Percentiles rank a stretch among this genome's conserved stretches.
These are phyloP conservation scores for Enhydra lutris DNA, from an alignment of 2,113 vertebrate genomes.

Conservation along the genomic window DNA sequence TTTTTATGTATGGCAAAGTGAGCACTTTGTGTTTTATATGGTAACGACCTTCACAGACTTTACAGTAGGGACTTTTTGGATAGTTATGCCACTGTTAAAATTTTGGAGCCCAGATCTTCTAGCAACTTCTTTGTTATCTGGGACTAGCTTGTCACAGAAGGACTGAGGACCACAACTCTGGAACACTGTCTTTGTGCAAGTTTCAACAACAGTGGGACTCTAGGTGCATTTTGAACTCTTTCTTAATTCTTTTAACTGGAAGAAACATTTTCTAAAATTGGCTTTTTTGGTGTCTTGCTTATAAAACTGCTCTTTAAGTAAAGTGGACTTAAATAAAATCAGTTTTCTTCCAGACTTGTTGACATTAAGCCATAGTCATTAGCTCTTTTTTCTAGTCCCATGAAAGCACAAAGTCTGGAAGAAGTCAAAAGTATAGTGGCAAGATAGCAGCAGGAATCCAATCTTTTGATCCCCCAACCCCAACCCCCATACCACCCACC, in stretches of 20 bases:
- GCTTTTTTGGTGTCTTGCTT: background rate
- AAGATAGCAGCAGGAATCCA: background rate
- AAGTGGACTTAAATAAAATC: background rate
- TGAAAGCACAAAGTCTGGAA: background rate
- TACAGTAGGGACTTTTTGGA: background rate
- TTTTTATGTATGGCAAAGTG: background rate
- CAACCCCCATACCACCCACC: rapidly evolving
- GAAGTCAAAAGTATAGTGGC: background rate
- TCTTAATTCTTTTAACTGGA: background rate
- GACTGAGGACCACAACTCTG: background rate
- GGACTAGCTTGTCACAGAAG: background rate
- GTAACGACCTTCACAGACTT: background rate
- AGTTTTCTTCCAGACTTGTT: background rate
- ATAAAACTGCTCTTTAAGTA: background rate
- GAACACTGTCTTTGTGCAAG: background rate
- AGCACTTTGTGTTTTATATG: background rate
- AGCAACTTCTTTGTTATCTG: background rate
- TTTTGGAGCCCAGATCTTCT: background rate
- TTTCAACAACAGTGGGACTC: background rate
- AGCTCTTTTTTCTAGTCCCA: background rate
- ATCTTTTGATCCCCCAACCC: background rate
- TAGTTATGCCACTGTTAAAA: background rate
- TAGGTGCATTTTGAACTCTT: background rate
- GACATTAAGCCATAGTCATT: background rate
- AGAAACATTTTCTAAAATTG: background rate